Evolutionary conservation across 2,797 vertebrate species (phyloP), one percentile per base, ranked within the genome.

Genomic region (Syngnathus rostellatus): DNA sequence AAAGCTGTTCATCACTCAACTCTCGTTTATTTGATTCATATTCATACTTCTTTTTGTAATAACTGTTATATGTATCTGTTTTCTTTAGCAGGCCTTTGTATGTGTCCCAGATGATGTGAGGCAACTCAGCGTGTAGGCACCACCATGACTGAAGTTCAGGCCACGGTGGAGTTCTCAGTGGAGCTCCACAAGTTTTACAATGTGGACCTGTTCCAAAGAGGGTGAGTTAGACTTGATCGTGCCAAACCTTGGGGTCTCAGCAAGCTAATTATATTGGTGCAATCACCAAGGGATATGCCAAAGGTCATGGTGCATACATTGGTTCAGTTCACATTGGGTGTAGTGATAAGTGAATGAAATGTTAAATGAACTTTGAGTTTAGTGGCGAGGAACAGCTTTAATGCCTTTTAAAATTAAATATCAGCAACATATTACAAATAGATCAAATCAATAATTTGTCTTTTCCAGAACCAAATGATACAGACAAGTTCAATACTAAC

Each of bases 121-220:
- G 84, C 85, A 85, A 69, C 77, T 85, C 83, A 87, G 85, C 83
- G 83, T 90, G 78, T 92, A 90, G 85, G 90, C 79, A 88, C 87
- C 92, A 96, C 84, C 87, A 99, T 99, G 97, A 94, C 92, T 85
- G 91, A 93, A 92, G 92, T 99, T 82, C 97, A 99, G 91, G 96
- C 95, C 87, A 98, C 95, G 77, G 94, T 97, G 89, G 97, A 99
- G 92, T 99, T 99, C 89, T 95, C 94, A 68, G 93, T 98, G 89
- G 97, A 99, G 88, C 94, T 99, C 85, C 96, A 97, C 91, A 99
- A 99, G 88, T 99, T 99, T 90, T 99, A 98, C 90, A 99, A 99
- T 79, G 97, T 99, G 87, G 97, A 99, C 92, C 93, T 99, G 74
- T 99, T 99, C 90, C 97, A 99, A 86, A 93, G 97, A 93, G 97